Conservation (phyloP, 1,140 invertebrate genomes). For the Drosophila ficusphila region DNA sequence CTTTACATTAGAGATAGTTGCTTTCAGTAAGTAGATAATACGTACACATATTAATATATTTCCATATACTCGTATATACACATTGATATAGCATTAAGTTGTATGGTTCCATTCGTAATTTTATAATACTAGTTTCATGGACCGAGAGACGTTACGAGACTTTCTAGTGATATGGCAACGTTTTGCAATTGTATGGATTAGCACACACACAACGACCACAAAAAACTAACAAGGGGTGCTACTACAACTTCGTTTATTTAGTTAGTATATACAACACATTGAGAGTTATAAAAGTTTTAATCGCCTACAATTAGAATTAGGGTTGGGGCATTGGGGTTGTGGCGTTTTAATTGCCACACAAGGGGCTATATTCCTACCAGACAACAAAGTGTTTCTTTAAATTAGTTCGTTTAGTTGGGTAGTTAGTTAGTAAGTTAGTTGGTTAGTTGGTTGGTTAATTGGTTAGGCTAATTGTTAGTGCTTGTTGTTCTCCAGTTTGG, state of each 20-base stretch:
- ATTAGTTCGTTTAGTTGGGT: slow-evolving; percentile 11
- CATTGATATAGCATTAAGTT: slow-evolving; percentile 19
- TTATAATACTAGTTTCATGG: slow-evolving; percentile 25
- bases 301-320: slow-evolving; percentile 49
- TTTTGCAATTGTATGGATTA: slow-evolving; percentile 35
- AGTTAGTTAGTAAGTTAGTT: too few relatives aligned
- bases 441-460: slow-evolving; percentile 22
- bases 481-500: slow-evolving; percentile 68
- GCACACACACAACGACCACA: slow-evolving; percentile 31
- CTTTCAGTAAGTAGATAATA: slow-evolving; percentile 28
- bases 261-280: slow-evolving; percentile 71
- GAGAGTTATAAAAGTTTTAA: slow-evolving; percentile 58
- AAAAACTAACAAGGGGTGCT: slow-evolving; percentile 13
- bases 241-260: slow-evolving; percentile 35
- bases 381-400: slow-evolving; percentile 19
- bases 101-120: not conserved
- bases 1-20: slow-evolving; percentile 30
- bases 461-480: slow-evolving; percentile 69
- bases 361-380: slow-evolving; percentile 10
- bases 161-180: slow-evolving; percentile 50
- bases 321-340: not conserved
- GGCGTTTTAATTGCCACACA: not conserved
- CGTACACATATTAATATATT: slow-evolving; percentile 19
- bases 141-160: slow-evolving; percentile 33
- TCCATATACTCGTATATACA: slow-evolving; percentile 48